Conservation (phyloP, 2,797 vertebrate genomes). For the Pseudochromis fuscus region DNA sequence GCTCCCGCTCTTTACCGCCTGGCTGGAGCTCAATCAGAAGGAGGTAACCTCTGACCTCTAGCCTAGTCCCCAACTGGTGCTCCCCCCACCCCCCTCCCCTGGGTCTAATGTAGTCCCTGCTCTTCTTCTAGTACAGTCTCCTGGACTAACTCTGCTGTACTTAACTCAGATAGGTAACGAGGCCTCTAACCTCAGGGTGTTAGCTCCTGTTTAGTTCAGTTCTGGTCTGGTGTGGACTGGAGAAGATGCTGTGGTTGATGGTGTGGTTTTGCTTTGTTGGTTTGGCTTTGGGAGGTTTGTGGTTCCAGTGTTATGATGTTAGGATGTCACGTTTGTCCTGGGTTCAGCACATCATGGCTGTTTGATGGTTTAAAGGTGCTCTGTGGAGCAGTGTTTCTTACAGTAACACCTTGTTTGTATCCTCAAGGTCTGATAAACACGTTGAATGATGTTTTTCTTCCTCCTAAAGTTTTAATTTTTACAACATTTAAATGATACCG, state of each 20-base stretch:
- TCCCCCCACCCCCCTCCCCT: slow-evolving; percentile 5
- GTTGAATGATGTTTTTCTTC: too few species aligned
- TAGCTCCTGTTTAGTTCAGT: slow-evolving; percentile 9
- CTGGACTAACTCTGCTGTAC: slow-evolving; percentile 47
- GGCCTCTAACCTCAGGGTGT: slow-evolving; percentile 27
- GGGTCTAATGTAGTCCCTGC: slow-evolving; percentile 53
- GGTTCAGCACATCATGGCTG: background rate
- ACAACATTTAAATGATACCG: too few species aligned
- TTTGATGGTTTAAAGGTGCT: background rate
- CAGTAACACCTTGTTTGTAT: too few species aligned
- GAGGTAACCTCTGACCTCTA: slow-evolving; percentile 86
- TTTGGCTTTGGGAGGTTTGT: slow-evolving; percentile 26
- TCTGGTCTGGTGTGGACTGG: slow-evolving; percentile 36
- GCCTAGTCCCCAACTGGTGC: slow-evolving; percentile 76
- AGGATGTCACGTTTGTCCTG: too few species aligned
- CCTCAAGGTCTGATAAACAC: background rate
- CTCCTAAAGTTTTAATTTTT: too few species aligned
- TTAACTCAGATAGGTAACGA: slow-evolving; percentile 32
- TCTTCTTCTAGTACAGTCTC: slow-evolving; percentile 52
- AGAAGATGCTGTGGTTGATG: slow-evolving; percentile 23
- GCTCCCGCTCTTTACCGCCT: slow-evolving; percentile 87
- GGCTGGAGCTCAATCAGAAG: slow-evolving; percentile 89
- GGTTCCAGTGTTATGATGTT: slow-evolving; percentile 5
- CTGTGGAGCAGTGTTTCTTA: background rate
- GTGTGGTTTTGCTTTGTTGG: slow-evolving; percentile 32